These are phyloP conservation scores for Decapterus maruadsi DNA, from an alignment of 2,797 vertebrate genomes.

Conservation along the genomic window DNA sequence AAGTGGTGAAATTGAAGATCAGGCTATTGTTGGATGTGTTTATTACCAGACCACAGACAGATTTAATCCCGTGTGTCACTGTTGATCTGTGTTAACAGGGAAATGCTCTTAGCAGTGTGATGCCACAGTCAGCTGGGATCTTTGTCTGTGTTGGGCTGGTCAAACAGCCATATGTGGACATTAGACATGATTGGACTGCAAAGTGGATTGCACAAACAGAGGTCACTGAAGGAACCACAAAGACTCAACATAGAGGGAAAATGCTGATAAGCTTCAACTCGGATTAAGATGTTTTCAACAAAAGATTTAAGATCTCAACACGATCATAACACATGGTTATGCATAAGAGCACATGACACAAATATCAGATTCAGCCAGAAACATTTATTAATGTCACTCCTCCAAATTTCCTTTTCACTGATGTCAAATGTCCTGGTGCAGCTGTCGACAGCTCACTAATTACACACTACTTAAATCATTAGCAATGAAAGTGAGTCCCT, in stretches of 20 bases:
- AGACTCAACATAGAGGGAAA: constrained; percentile 4
- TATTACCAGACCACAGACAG: constrained; percentile 55
- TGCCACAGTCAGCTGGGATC: constrained; percentile 40
- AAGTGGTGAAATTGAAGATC: constrained; percentile 30
- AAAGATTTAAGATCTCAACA: background rate
- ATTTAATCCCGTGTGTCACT: constrained; percentile 70
- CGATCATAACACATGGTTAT: constrained; percentile 21
- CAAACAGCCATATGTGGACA: constrained; percentile 41
- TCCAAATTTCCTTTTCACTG: constrained; percentile 58
- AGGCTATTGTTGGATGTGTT: constrained; percentile 50
- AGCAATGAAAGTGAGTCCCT: constrained; percentile 72
- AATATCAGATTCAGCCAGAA: constrained; percentile 32
- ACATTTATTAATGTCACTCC: constrained; percentile 61
- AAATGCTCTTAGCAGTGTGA: constrained; percentile 51
- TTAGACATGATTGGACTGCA: constrained; percentile 11
- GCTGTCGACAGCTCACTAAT: constrained; percentile 77
- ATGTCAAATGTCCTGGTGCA: constrained; percentile 78
- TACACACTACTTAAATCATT: constrained; percentile 76
- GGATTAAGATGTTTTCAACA: constrained; percentile 14
- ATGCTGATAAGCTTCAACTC: background rate
- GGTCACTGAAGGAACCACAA: constrained; percentile 15
- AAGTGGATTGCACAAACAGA: constrained; percentile 17
- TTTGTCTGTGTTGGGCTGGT: constrained; percentile 30
- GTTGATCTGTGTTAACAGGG: constrained; percentile 63
- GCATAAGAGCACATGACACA: constrained; percentile 13